Percentiles rank a stretch among this genome's conserved stretches.
These are phyloP conservation scores for Perognathus longimembris DNA, from an alignment of 2,113 vertebrate species.

Conservation along the genomic window DNA sequence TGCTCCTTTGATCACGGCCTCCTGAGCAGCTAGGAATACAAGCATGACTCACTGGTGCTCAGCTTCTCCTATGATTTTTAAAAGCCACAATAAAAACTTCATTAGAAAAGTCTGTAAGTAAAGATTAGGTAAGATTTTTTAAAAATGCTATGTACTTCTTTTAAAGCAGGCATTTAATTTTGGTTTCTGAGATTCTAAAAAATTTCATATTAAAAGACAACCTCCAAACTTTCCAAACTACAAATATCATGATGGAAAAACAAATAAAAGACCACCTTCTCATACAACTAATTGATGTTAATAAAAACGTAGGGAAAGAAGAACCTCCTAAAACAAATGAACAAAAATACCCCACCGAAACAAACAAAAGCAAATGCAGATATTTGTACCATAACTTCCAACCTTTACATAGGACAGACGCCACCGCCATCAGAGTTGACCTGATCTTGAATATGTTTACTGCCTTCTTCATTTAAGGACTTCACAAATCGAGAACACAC, in stretches of 20 bases:
- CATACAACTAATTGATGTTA: too few relatives aligned
- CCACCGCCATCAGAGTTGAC: constrained; percentile 99
- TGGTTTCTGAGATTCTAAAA: constrained; percentile 59
- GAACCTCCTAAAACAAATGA: background rate
- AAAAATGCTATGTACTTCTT: constrained; percentile 23
- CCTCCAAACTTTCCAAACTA: constrained; percentile 28
- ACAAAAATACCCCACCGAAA: background rate
- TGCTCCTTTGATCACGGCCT: too few relatives aligned
- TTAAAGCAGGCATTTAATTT: constrained; percentile 46
- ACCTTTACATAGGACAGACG: constrained; percentile 99
- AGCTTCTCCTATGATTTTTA: background rate
- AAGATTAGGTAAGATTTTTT: constrained; percentile 3
- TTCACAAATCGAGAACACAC: constrained; percentile 99
- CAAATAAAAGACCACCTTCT: too few relatives aligned
- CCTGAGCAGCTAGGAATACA: too few relatives aligned
- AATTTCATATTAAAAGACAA: constrained; percentile 37
- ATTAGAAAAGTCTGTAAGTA: constrained; percentile 46
- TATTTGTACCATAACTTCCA: constrained; percentile 81
- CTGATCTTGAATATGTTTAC: constrained; percentile 99
- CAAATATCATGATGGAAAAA: constrained; percentile 49
- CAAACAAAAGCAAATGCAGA: constrained; percentile 48
- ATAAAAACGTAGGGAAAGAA: too few relatives aligned
- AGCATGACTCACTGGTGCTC: too few relatives aligned
- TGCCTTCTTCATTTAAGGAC: constrained; percentile 98
- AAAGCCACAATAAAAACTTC: too few relatives aligned